Evolutionary conservation across 2,797 vertebrate species (phyloP).

Genomic region (Mycteria americana): DNA sequence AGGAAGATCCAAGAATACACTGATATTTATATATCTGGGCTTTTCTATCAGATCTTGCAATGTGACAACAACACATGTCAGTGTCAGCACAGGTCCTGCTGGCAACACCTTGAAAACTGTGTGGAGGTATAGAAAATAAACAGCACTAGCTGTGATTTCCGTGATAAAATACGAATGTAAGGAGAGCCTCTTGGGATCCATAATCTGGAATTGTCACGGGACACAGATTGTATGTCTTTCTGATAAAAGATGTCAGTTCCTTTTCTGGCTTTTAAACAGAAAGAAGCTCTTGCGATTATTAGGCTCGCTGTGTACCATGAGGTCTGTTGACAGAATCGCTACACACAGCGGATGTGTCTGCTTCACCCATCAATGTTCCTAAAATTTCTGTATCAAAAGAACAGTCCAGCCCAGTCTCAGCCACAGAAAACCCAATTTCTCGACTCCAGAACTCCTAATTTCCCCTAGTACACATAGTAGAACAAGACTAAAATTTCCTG

Average conservation of each 20-base stretch:
- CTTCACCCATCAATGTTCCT: constrained; percentile 28
- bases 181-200: constrained; percentile 85
- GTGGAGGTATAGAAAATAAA: constrained; percentile 74
- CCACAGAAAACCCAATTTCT: not conserved
- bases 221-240: constrained; percentile 82
- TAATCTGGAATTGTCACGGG: constrained; percentile 84
- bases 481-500: constrained; percentile 10
- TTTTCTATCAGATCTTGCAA: constrained; percentile 82
- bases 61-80: constrained; percentile 89
- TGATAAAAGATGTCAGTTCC: constrained; percentile 86
- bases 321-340: constrained; percentile 76
- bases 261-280: constrained; percentile 78
- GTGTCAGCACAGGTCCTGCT: constrained; percentile 83
- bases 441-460: not conserved
- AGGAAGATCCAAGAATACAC: constrained; percentile 69
- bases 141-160: constrained; percentile 72
- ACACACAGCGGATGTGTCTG: constrained; percentile 28
- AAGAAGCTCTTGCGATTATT: constrained; percentile 86
- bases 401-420: not conserved
- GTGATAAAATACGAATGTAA: constrained; percentile 74
- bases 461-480: not conserved
- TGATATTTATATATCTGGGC: constrained; percentile 75
- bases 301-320: constrained; percentile 70
- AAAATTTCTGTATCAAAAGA: constrained; percentile 57
- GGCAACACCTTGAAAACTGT: constrained; percentile 83